Conservation (phyloP, 2,888 invertebrate species). For the Dione juno region DNA sequence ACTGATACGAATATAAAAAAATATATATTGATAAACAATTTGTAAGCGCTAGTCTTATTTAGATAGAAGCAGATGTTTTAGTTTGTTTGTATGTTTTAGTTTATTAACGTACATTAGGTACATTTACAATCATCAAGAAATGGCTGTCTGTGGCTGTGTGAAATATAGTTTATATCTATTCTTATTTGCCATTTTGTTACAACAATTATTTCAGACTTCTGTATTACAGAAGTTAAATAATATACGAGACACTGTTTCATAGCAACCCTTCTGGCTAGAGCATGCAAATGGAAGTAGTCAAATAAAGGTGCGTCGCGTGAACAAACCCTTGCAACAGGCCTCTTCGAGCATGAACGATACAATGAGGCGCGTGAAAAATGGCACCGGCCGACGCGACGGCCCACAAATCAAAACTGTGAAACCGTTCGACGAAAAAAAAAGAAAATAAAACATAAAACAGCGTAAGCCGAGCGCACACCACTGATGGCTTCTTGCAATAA, state of each 20-base stretch:
- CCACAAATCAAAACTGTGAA: slow-evolving; percentile 75
- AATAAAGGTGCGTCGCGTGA: slow-evolving; percentile 61
- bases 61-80: not conserved
- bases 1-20: not conserved
- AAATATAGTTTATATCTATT: too few species aligned
- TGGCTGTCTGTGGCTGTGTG: too few species aligned
- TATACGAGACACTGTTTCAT: not conserved
- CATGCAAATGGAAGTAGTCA: slow-evolving; percentile 54
- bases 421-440: slow-evolving; percentile 63
- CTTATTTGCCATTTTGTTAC: too few species aligned
- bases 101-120: not conserved
- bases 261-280: slow-evolving; percentile 25
- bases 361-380: slow-evolving; percentile 76
- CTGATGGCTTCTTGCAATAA: slow-evolving; percentile 83
- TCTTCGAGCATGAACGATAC: slow-evolving; percentile 65
- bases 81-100: not conserved
- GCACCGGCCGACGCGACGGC: slow-evolving; percentile 60
- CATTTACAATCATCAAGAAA: not conserved
- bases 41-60: not conserved
- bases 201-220: too few species aligned
- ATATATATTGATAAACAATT: not conserved
- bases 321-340: slow-evolving; percentile 57
- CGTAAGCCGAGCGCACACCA: slow-evolving; percentile 73
- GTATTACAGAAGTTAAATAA: not conserved
- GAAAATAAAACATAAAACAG: slow-evolving; percentile 61